Base-by-base conservation (phyloP, 37 sponge, comb jelly and placozoan species). In the Mnemiopsis leidyi region DNA sequence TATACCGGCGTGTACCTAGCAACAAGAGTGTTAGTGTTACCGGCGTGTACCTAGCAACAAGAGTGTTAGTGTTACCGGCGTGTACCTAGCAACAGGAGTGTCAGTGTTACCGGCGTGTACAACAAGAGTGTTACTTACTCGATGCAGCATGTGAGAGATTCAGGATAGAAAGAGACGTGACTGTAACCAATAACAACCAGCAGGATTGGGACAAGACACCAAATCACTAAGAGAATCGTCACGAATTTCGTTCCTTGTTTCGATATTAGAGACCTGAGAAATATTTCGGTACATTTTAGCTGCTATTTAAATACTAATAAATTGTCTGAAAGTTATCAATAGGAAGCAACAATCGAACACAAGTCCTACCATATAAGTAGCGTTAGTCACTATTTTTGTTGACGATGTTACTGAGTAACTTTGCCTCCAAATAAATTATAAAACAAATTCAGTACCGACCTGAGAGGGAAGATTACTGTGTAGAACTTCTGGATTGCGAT, bases 401-500 rank as follows among this genome's bases (percentile, higher is more conserved):
- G n/a, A n/a, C n/a, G n/a, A n/a, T n/a, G n/a, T n/a, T n/a, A n/a
- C n/a, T n/a, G n/a, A n/a, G n/a, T n/a, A n/a, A n/a, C n/a, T n/a
- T n/a, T n/a, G n/a, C n/a, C n/a, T n/a, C n/a, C n/a, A n/a, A n/a
- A n/a, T n/a, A n/a, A n/a, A n/a, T n/a, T n/a, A n/a, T n/a, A n/a
- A n/a, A n/a, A n/a, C n/a, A n/a, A n/a, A n/a, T n/a, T n/a, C n/a
- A n/a, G n/a, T n/a, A 48, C 61, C 61, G 5, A 71, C 75, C 75
- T 71, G n/a, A 71, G 75, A 71, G 75, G 75, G n/a, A 29, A 71
- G 5, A 29, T 71, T 5, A 71, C 20, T 7, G 5, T 28, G 75
- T 71, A 71, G 75, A 71, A 71, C n/a, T 71, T 71, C 75, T 71
- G 75, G 20, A 71, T n/a, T 23, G 75, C 5, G 20, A 71, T 71